Percentiles rank a stretch among this genome's conserved stretches.
These are phyloP conservation scores for Chrysolina haemoptera DNA, from an alignment of 2,888 invertebrate genomes.

Conservation along the genomic window DNA sequence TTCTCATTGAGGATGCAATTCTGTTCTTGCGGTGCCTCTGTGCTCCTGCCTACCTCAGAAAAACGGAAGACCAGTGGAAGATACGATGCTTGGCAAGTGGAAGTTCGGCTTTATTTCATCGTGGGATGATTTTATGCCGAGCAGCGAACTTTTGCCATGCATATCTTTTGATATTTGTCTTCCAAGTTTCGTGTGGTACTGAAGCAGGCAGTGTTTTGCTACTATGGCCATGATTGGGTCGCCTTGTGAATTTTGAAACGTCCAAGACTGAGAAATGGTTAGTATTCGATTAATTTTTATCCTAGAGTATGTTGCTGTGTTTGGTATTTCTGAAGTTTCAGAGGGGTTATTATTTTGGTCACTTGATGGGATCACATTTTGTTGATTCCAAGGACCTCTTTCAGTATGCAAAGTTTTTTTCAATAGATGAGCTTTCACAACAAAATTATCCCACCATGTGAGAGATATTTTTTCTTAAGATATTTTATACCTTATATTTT, in stretches of 20 bases:
- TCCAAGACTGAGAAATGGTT: constrained; percentile 16
- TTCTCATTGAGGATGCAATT: constrained; percentile 61
- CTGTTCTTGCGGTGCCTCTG: constrained; percentile 67
- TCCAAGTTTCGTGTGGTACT: constrained; percentile 9
- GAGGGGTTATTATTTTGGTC: neutral
- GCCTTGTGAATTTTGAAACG: constrained; percentile 17
- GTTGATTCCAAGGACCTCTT: no score
- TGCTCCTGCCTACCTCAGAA: constrained; percentile 32
- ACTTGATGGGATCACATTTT: neutral
- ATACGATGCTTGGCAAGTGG: constrained; percentile 26
- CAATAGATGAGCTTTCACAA: neutral
- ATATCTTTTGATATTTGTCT: constrained; percentile 21
- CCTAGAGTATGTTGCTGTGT: constrained; percentile 18
- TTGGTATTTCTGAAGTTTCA: neutral
- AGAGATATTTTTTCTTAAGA: neutral
- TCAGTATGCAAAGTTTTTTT: no score
- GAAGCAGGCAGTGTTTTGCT: constrained; percentile 30
- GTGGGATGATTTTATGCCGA: constrained; percentile 28
- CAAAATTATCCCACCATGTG: neutral
- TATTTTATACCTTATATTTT: neutral
- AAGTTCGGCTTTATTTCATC: constrained; percentile 26
- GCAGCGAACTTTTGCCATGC: constrained; percentile 13
- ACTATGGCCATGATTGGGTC: constrained; percentile 16
- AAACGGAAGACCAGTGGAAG: constrained; percentile 21
- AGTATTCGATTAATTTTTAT: constrained; percentile 21